These are phyloP conservation scores for Drosophila atripex DNA, from an alignment of 2,888 invertebrate genomes.

Conservation along the genomic window DNA sequence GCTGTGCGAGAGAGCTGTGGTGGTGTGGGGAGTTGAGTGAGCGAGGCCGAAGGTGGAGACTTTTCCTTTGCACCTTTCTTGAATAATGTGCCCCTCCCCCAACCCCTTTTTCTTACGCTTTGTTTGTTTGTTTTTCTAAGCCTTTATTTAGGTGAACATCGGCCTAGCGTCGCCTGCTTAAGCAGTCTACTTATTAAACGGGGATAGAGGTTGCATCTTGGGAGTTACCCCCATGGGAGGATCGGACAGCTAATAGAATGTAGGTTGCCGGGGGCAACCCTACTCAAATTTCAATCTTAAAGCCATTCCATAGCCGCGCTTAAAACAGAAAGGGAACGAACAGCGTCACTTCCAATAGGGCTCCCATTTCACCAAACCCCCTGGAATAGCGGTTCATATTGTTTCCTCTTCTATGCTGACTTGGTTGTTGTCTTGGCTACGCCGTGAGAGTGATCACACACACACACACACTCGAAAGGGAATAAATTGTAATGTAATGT, in stretches of 20 bases:
- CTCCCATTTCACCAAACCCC: neutral
- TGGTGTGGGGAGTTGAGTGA: neutral
- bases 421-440: slow-evolving; percentile 1
- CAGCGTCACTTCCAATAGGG: slow-evolving; percentile 8
- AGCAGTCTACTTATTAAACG: slow-evolving; percentile 18
- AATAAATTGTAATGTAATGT: slow-evolving; percentile 17
- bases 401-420: slow-evolving; percentile 14
- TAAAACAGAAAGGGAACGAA: neutral
- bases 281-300: neutral
- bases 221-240: neutral
- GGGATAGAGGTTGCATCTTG: slow-evolving; percentile 9
- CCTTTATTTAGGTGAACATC: slow-evolving; percentile 60
- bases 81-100: neutral
- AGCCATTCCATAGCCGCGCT: too few relatives aligned
- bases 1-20: neutral
- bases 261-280: slow-evolving; percentile 4
- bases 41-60: slow-evolving; percentile 17
- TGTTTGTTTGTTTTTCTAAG: slow-evolving; percentile 28
- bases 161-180: slow-evolving; percentile 37
- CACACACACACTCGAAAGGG: slow-evolving; percentile 9
- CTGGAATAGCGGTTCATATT: neutral
- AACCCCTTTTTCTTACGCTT: slow-evolving; percentile 10
- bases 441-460: neutral
- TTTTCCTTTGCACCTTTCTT: slow-evolving; percentile 22
- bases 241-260: slow-evolving; percentile 7